These are phyloP conservation scores for Cactoblastis cactorum DNA, from an alignment of 2,888 invertebrate genomes.

Conservation along the genomic window DNA sequence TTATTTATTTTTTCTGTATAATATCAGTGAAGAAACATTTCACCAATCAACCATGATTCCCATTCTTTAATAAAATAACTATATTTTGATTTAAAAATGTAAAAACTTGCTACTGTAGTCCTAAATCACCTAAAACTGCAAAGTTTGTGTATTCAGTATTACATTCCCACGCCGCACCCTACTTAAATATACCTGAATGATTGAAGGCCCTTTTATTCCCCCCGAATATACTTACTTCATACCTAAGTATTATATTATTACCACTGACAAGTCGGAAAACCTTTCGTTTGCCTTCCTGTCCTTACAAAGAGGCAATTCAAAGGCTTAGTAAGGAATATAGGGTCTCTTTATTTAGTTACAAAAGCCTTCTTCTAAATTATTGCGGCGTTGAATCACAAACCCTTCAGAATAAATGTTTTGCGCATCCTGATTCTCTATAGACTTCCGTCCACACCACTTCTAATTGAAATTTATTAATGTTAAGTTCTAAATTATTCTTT, in stretches of 20 bases:
- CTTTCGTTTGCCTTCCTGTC: constrained; percentile 26
- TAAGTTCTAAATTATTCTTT: too few relatives aligned
- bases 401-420: constrained; percentile 8
- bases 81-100: too few relatives aligned
- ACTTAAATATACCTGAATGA: background rate
- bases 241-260: constrained; percentile 17
- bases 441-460: constrained; percentile 6
- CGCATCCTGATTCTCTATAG: background rate
- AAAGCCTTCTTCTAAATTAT: constrained; percentile 11
- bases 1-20: constrained; percentile 9
- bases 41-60: too few relatives aligned
- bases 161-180: background rate
- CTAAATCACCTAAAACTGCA: too few relatives aligned
- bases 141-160: too few relatives aligned
- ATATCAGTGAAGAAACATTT: too few relatives aligned
- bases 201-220: constrained; percentile 1
- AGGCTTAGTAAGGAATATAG: constrained; percentile 9
- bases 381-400: background rate
- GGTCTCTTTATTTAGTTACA: constrained; percentile 13
- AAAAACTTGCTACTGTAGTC: too few relatives aligned
- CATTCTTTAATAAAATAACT: too few relatives aligned
- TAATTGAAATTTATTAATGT: constrained; percentile 1
- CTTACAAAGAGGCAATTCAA: constrained; percentile 21
- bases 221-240: constrained; percentile 8
- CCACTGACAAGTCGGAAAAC: constrained; percentile 23